Evolutionary conservation across 2,797 vertebrate genomes (phyloP).

Genomic region (Meda fulgida): DNA sequence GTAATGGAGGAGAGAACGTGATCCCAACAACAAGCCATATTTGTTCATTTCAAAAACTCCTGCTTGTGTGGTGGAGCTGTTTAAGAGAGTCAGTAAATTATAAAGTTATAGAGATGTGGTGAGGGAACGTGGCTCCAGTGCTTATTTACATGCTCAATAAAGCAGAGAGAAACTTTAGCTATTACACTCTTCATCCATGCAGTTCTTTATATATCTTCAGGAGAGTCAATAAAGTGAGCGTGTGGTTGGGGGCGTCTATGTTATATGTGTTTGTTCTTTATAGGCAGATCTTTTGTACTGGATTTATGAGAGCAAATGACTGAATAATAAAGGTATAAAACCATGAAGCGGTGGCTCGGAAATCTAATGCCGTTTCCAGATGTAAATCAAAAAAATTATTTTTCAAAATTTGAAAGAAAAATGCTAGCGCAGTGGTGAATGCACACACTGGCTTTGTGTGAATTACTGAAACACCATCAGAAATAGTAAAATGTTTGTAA

Average conservation of each 20-base stretch:
- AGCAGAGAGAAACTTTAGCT: conserved; percentile 55
- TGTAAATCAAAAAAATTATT: neutral
- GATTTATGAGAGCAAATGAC: conserved; percentile 36
- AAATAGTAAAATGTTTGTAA: neutral
- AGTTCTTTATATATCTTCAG: conserved; percentile 72
- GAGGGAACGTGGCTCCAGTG: conserved; percentile 65
- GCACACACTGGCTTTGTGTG: neutral
- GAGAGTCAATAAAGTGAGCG: conserved; percentile 63
- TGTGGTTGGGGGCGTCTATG: conserved; percentile 17
- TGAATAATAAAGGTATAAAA: conserved; percentile 26
- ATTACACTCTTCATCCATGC: conserved; percentile 45
- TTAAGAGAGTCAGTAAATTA: conserved; percentile 66
- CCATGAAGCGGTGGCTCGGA: neutral
- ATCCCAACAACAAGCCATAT: conserved; percentile 56
- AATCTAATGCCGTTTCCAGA: neutral
- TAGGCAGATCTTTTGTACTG: conserved; percentile 2
- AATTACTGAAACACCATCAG: neutral
- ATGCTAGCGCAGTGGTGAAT: neutral
- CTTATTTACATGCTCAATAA: conserved; percentile 80
- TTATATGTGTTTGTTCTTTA: conserved; percentile 12
- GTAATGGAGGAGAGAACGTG: conserved; percentile 63
- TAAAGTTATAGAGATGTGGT: conserved; percentile 66
- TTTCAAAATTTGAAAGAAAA: neutral
- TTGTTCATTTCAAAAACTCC: conserved; percentile 57
- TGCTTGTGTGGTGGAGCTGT: conserved; percentile 48